Conservation (phyloP, 1,140 invertebrate species). For the Drosophila obscura region DNA sequence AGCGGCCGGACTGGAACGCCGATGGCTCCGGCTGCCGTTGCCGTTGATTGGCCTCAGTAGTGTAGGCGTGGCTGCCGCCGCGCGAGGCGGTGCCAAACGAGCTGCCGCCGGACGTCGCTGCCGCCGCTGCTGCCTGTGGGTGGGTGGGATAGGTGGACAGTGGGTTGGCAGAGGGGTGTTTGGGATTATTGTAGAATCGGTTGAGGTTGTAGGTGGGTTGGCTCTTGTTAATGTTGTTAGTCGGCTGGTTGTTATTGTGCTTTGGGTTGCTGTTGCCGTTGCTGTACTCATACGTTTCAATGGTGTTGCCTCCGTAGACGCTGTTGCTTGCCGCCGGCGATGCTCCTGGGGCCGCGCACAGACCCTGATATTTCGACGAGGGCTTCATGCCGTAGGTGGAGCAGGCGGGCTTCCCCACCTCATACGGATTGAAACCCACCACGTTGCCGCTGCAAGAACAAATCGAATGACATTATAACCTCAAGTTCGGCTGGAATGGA, state of each 20-base stretch:
- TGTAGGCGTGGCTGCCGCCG: conserved; percentile 65
- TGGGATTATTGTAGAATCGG: conserved; percentile 58
- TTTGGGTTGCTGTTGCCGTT: conserved; percentile 54
- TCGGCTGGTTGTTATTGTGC: conserved; percentile 64
- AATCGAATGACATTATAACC: no score
- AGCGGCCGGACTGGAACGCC: conserved; percentile 57
- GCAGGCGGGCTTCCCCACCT: conserved; percentile 89
- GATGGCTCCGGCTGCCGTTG: conserved; percentile 16
- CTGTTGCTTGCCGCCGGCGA: conserved; percentile 44
- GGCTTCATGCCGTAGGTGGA: conserved; percentile 87
- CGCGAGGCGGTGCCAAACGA: conserved; percentile 60
- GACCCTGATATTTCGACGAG: conserved; percentile 89
- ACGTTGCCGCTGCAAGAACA: conserved; percentile 88
- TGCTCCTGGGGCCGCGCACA: conserved; percentile 85
- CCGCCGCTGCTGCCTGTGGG: conserved; percentile 73
- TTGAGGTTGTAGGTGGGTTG: conserved; percentile 40
- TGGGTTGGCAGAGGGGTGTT: conserved; percentile 38
- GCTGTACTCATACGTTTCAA: conserved; percentile 83
- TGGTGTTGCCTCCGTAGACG: conserved; percentile 66
- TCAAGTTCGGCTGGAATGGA: no score
- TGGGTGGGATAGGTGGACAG: conserved; percentile 39
- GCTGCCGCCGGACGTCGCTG: conserved; percentile 54
- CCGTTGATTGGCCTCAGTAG: conserved; percentile 54
- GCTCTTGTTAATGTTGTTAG: conserved; percentile 77
- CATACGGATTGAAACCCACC: conserved; percentile 89